Conservation (phyloP, 2,113 vertebrate genomes). For the Sula dactylatra region DNA sequence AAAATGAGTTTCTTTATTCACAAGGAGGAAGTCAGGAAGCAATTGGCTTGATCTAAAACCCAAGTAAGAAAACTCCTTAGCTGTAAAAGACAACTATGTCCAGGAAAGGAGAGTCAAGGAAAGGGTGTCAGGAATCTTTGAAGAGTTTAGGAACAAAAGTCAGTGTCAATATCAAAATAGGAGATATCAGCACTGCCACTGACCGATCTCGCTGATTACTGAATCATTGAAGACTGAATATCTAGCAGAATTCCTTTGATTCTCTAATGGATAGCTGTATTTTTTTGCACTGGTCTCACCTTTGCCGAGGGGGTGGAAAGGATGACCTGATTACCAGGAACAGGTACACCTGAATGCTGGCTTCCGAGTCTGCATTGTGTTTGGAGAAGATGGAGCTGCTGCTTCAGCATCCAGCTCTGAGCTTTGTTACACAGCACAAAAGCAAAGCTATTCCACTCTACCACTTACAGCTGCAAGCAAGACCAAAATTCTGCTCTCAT, state of each 20-base stretch:
- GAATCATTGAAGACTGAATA: background rate
- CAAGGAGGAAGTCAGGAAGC: background rate
- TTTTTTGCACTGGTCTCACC: background rate
- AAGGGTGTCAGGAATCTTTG: background rate
- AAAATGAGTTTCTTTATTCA: background rate
- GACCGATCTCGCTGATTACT: background rate
- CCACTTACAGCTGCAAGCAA: background rate
- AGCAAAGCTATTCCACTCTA: background rate
- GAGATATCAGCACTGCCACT: background rate
- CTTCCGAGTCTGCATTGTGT: background rate
- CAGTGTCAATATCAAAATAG: background rate
- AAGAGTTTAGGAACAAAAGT: background rate
- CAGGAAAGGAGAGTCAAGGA: background rate
- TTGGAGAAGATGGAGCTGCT: background rate
- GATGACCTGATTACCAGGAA: background rate
- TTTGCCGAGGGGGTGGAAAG: background rate
- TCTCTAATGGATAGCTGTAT: background rate
- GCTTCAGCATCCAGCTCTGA: background rate
- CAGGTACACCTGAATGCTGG: background rate
- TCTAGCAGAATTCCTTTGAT: background rate
- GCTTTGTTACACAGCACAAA: background rate
- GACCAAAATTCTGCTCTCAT: background rate
- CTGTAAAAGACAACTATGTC: background rate
- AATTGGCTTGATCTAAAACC: background rate
- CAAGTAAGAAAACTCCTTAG: background rate